Base-by-base conservation (phyloP, 2,888 invertebrate genomes). In the Cantharis nigra region DNA sequence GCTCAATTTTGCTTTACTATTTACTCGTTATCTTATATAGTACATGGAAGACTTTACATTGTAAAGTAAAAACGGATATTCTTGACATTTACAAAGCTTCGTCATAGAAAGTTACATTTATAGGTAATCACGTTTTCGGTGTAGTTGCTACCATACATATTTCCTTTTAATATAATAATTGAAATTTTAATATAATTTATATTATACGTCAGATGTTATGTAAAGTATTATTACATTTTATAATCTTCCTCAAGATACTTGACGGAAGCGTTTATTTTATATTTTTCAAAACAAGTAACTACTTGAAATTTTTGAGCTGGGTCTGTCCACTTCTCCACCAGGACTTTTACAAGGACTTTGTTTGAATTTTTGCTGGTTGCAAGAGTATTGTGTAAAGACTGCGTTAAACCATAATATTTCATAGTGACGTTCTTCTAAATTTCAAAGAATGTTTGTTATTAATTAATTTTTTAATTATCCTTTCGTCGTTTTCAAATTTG, bases 1-100 rank as follows among this genome's bases (percentile, higher is more conserved):
- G 71, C 72, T 78, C 76, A 76, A 76, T 78, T 78, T 78, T 30
- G 63, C 71, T 78, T 72, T 75, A 67, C 74, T 78, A 69, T 78
- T 76, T 76, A 71, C 71, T 75, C 69, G 71, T 71, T 78, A 78
- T 78, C 78, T 72, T 63, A 63, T 63, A 63, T 71, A 20, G 20
- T 20, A 23, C 18, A 26, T 67, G 69, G 70, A 70, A 72, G 63
- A 69, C 28, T 10, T 70, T 71, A 78, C 78, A 78, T 72, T 72
- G 69, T 18, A 64, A 71, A 75, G 63, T 72, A 49, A 65, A 64
- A 71, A 71, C 78, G 78, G 75, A 78, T 72, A 75, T 75, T 73
- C 70, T 78, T 75, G 78, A 78, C 78, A 72, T 75, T 49, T 13
- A 78, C 72, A 72, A 30, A 30, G 26, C 69, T 14, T 30, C 16